Percentiles rank a stretch among this genome's conserved stretches.
Evolutionary conservation across 1,140 invertebrate genomes (phyloP).

Genomic region (Hycleus phaleratus): DNA sequence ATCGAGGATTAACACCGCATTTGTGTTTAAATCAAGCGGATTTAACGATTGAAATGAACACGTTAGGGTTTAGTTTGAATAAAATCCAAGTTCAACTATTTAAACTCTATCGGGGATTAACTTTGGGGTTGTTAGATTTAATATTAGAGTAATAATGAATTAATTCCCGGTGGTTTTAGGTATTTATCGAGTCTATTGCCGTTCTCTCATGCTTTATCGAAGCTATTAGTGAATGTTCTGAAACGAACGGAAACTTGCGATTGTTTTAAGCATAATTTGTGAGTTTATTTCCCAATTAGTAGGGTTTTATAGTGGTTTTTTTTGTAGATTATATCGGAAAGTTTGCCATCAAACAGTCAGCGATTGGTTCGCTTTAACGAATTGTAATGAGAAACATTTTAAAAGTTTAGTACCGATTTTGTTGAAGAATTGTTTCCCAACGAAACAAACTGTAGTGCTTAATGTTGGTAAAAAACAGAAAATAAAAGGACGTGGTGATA

Average conservation of each 20-base stretch:
- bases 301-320: not conserved
- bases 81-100: constrained; percentile 16
- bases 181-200: constrained; percentile 15
- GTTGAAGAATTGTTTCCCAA: constrained; percentile 11
- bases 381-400: constrained; percentile 13
- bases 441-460: too few relatives aligned
- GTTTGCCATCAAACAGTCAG: constrained; percentile 10
- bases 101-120: constrained; percentile 15
- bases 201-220: constrained; percentile 22
- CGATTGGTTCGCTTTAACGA: constrained; percentile 20
- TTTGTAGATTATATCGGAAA: constrained; percentile 19
- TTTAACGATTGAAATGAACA: constrained; percentile 8
- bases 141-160: too few relatives aligned
- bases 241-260: constrained; percentile 15
- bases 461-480: too few relatives aligned
- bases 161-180: constrained; percentile 7
- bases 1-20: constrained; percentile 18
- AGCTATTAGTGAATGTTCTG: constrained; percentile 16
- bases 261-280: constrained; percentile 21
- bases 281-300: not conserved
- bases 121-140: constrained; percentile 13
- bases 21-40: constrained; percentile 11
- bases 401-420: constrained; percentile 17
- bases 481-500: too few relatives aligned
- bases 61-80: constrained; percentile 15